Evolutionary conservation across 64 coral and sea anemone species (phyloP).

Genomic region (Pachyseris speciosa): DNA sequence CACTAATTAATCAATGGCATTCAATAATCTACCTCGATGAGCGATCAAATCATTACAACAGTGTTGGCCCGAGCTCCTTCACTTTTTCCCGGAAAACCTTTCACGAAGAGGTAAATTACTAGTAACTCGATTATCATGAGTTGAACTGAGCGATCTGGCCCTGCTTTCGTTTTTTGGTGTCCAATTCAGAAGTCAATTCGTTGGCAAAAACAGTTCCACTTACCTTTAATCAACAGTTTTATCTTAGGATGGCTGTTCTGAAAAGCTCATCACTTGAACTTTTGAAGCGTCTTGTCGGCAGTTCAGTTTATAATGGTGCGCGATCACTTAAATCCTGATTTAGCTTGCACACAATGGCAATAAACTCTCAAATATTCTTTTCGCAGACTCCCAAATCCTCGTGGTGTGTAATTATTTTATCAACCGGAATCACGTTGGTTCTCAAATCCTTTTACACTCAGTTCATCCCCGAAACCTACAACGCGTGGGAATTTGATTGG

Average conservation of each 20-base stretch:
- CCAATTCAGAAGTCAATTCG: too few relatives aligned
- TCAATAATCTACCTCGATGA: neutral
- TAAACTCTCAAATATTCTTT: neutral
- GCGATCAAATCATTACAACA: neutral
- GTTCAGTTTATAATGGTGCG: neutral
- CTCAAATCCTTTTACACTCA: neutral
- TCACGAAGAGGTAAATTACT: too few relatives aligned
- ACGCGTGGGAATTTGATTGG: neutral
- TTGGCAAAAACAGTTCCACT: neutral
- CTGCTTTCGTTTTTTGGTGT: neutral
- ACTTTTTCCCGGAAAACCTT: too few relatives aligned
- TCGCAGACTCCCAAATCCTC: neutral
- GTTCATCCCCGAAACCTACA: neutral
- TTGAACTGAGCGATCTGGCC: neutral
- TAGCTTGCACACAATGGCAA: neutral
- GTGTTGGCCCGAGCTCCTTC: too few relatives aligned
- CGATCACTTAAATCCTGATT: neutral
- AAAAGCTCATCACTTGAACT: constrained; percentile 21
- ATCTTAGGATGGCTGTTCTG: neutral
- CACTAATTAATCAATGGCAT: neutral
- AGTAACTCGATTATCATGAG: neutral
- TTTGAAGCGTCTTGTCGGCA: neutral
- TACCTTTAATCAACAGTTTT: constrained; percentile 15
- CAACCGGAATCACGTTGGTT: constrained; percentile 12
- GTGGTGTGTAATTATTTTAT: neutral